These are phyloP conservation scores for Furcula furcula DNA, from an alignment of 2,888 invertebrate genomes.

Conservation along the genomic window DNA sequence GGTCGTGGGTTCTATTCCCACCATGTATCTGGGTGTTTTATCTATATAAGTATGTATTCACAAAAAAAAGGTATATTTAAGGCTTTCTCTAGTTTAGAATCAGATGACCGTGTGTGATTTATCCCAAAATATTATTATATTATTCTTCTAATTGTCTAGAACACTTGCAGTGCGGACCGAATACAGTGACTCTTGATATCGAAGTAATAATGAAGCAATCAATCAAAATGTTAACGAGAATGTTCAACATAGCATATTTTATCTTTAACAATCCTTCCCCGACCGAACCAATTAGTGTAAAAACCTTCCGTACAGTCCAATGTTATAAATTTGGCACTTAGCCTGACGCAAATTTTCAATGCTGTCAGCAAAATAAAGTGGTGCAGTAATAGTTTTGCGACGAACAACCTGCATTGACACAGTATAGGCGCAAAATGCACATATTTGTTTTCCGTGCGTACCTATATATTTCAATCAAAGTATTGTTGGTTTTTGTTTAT, in stretches of 20 bases:
- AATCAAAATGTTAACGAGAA: constrained; percentile 77
- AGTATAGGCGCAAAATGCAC: constrained; percentile 34
- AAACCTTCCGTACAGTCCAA: constrained; percentile 71
- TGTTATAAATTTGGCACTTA: constrained; percentile 81
- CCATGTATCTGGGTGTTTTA: too few relatives aligned
- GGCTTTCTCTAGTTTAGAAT: too few relatives aligned
- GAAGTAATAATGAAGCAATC: constrained; percentile 66
- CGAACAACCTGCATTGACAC: constrained; percentile 66
- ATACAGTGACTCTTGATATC: too few relatives aligned
- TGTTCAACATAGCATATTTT: constrained; percentile 78
- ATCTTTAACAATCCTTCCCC: constrained; percentile 79
- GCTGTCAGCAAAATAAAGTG: constrained; percentile 74
- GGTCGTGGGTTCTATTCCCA: too few relatives aligned
- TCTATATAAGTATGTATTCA: too few relatives aligned
- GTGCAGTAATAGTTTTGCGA: constrained; percentile 71
- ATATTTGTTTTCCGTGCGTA: constrained; percentile 46
- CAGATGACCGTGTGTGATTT: too few relatives aligned
- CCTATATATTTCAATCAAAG: constrained; percentile 50
- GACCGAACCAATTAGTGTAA: constrained; percentile 76
- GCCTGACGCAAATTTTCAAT: constrained; percentile 79
- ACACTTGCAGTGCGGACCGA: too few relatives aligned
- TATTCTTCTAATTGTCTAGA: too few relatives aligned
- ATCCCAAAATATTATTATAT: too few relatives aligned
- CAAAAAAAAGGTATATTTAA: too few relatives aligned
- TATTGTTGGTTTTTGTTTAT: constrained; percentile 28